Conservation (phyloP, 2,888 invertebrate genomes). For the Lycophotia porphyrea region DNA sequence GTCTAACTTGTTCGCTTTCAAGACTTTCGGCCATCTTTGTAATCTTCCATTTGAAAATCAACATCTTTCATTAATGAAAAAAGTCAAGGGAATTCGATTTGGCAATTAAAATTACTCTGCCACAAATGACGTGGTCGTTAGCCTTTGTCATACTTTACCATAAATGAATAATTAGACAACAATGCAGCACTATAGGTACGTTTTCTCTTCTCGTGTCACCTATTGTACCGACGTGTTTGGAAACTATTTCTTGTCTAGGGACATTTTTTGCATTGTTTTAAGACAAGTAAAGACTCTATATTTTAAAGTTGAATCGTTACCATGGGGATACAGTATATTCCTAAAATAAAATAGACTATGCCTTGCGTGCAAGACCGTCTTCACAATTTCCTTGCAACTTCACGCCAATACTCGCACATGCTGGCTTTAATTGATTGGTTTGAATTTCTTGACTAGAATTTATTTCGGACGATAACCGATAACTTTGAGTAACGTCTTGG, state of each 20-base stretch:
- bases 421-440: constrained; percentile 43
- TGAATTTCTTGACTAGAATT: constrained; percentile 28
- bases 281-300: constrained; percentile 40
- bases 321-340: constrained; percentile 46
- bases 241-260: constrained; percentile 57
- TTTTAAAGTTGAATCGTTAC: constrained; percentile 41
- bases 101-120: constrained; percentile 72
- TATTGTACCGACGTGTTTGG: constrained; percentile 66
- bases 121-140: constrained; percentile 73
- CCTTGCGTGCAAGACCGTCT: constrained; percentile 47
- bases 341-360: constrained; percentile 40
- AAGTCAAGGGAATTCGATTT: constrained; percentile 56
- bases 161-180: constrained; percentile 78
- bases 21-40: constrained; percentile 2
- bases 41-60: not conserved
- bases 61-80: constrained; percentile 16
- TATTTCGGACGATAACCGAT: constrained; percentile 8
- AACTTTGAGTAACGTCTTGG: not conserved
- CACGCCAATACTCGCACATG: constrained; percentile 35
- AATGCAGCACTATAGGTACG: constrained; percentile 66
- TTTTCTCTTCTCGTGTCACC: constrained; percentile 68
- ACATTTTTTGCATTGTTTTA: constrained; percentile 63
- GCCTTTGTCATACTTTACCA: constrained; percentile 77
- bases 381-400: constrained; percentile 31
- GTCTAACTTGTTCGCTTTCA: not conserved